A percentile compares a stretch with the other conserved stretches of the same genome.
Conservation (phyloP, 2,888 invertebrate species). For the Drosophila colorata region DNA sequence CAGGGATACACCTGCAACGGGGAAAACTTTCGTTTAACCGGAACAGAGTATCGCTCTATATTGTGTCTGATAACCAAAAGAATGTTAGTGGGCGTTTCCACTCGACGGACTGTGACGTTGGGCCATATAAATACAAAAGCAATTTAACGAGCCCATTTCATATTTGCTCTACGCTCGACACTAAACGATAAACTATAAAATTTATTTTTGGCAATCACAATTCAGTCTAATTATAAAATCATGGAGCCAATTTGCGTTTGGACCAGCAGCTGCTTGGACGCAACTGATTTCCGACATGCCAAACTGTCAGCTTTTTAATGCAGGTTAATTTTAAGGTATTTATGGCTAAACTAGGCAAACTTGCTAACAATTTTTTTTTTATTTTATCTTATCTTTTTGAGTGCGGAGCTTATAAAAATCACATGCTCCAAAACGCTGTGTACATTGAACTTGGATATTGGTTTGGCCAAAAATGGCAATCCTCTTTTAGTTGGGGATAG, state of each 20-base stretch:
- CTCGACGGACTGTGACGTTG: constrained; percentile 20
- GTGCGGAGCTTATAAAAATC: constrained; percentile 32
- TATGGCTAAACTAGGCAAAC: not conserved
- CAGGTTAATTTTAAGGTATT: constrained; percentile 1
- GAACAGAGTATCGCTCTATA: not conserved
- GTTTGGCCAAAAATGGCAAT: constrained; percentile 11
- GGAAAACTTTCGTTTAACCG: not conserved
- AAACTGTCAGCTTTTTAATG: constrained; percentile 18
- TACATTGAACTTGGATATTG: constrained; percentile 47
- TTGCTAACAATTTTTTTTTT: not conserved
- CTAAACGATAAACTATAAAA: constrained; percentile 13
- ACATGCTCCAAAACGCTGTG: constrained; percentile 28
- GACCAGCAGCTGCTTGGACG: constrained; percentile 5
- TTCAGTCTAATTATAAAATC: constrained; percentile 30
- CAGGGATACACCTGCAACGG: constrained; percentile 2
- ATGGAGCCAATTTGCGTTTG: constrained; percentile 15
- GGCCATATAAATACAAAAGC: constrained; percentile 4
- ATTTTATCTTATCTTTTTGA: constrained; percentile 21
- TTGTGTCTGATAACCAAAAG: constrained; percentile 18
- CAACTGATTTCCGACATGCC: constrained; percentile 8
- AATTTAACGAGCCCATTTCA: constrained; percentile 18
- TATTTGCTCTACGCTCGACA: constrained; percentile 14
- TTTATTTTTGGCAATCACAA: constrained; percentile 40
- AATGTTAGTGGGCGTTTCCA: constrained; percentile 14
- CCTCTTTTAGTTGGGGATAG: constrained; percentile 6